Conservation (phyloP, 2,888 invertebrate species). For the Charanyca ferruginea region DNA sequence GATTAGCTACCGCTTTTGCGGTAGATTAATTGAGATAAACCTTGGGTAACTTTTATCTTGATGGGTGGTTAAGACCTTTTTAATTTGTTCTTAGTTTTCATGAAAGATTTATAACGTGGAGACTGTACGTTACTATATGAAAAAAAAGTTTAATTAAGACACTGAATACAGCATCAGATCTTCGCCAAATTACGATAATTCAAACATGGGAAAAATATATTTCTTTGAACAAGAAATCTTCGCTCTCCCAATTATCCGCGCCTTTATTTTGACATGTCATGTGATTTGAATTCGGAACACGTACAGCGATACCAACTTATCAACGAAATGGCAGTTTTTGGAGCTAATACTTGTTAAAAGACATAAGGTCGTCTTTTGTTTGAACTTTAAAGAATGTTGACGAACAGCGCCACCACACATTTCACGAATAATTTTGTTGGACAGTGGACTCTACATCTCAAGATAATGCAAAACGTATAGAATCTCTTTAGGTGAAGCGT, state of each 20-base stretch:
- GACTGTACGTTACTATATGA: background rate
- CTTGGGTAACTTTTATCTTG: slow-evolving; percentile 18
- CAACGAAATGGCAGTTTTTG: too few relatives aligned
- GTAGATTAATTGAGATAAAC: slow-evolving; percentile 45
- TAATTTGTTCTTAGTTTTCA: background rate
- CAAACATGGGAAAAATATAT: background rate
- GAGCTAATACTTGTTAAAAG: too few relatives aligned
- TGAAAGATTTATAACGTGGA: background rate
- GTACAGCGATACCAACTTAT: too few relatives aligned
- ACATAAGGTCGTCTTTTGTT: too few relatives aligned
- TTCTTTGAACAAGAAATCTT: slow-evolving; percentile 16
- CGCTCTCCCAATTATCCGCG: slow-evolving; percentile 37
- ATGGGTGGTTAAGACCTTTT: background rate
- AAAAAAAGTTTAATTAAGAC: too few relatives aligned
- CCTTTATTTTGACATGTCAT: slow-evolving; percentile 52
- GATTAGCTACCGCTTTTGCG: slow-evolving; percentile 48
- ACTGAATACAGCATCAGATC: background rate
- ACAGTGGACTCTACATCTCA: too few relatives aligned
- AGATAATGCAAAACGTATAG: slow-evolving; percentile 37
- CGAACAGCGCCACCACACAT: too few relatives aligned
- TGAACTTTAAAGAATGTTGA: too few relatives aligned
- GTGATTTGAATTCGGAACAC: slow-evolving; percentile 54
- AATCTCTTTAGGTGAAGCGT: slow-evolving; percentile 41
- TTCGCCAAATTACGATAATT: background rate
- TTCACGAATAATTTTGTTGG: too few relatives aligned